Conservation (phyloP, 53 echinoderm and acorn worm genomes). For the Apostichopus leukothele region DNA sequence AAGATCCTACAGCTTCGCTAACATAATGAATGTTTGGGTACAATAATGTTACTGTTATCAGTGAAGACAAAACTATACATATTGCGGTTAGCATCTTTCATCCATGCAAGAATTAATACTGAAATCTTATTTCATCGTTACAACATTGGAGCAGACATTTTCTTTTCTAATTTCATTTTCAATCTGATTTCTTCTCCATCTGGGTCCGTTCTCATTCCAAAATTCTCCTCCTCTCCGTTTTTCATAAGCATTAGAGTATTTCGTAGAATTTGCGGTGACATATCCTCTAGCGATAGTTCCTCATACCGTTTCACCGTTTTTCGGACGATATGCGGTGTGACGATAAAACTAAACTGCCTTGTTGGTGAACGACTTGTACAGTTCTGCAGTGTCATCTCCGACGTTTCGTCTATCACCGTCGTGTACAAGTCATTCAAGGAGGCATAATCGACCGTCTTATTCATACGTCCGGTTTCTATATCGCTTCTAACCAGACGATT, state of each 20-base stretch:
- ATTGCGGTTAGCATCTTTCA: too few relatives aligned
- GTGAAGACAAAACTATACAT: too few relatives aligned
- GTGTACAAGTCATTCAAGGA: slow-evolving; percentile 3
- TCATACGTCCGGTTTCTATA: background rate
- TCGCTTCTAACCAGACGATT: slow-evolving; percentile 23
- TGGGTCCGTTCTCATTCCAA: slow-evolving; percentile 25
- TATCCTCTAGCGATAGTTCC: slow-evolving; percentile 9
- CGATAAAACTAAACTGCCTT: background rate
- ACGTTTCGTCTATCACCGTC: background rate
- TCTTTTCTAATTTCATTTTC: slow-evolving; percentile 6
- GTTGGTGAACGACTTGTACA: background rate
- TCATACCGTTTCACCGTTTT: slow-evolving; percentile 29
- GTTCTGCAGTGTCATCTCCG: background rate
- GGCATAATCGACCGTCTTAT: background rate
- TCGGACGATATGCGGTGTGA: slow-evolving; percentile 31
- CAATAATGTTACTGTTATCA: too few relatives aligned
- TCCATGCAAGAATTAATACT: too few relatives aligned
- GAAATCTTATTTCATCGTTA: background rate
- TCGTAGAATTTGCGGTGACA: background rate
- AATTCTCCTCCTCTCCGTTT: too few relatives aligned
- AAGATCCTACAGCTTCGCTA: too few relatives aligned
- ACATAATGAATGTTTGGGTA: too few relatives aligned
- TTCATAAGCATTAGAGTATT: background rate
- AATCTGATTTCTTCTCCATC: slow-evolving; percentile 17
- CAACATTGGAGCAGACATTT: slow-evolving; percentile 4